Conservation (phyloP, 2,797 vertebrate genomes). For the Macropus fuliginosus region DNA sequence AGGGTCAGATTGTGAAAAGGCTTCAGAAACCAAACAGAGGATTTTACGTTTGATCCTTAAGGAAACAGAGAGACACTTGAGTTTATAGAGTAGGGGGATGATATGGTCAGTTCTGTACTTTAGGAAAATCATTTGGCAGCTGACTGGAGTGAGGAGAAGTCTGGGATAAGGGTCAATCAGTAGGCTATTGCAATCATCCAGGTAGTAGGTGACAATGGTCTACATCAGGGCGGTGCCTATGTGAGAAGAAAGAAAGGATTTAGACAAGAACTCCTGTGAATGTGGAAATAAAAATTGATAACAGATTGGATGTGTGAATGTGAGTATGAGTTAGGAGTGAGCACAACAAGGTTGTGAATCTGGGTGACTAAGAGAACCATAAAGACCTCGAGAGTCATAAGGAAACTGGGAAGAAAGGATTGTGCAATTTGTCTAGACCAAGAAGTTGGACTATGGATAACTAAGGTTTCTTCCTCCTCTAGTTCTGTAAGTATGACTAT, state of each 20-base stretch:
- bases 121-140: not conserved
- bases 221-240: not conserved
- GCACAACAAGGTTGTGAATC: not conserved
- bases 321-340: not conserved
- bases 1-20: not conserved
- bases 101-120: not conserved
- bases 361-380: not conserved
- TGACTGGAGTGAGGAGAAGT: not conserved
- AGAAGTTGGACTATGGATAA: not conserved
- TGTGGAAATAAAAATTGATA: not conserved
- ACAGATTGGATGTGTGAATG: not conserved
- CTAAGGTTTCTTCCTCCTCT: not conserved
- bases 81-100: not conserved
- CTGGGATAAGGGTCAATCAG: not conserved
- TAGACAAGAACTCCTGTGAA: not conserved
- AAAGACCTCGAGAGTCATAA: not conserved
- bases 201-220: fast-evolving
- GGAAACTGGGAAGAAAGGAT: not conserved
- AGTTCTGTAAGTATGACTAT: not conserved
- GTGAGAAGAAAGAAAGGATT: not conserved
- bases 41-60: not conserved
- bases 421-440: not conserved
- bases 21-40: not conserved
- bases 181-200: not conserved
- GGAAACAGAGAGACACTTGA: not conserved